These are phyloP conservation scores for Nothobranchius furzeri DNA, from an alignment of 2,113 vertebrate genomes.

Conservation along the genomic window DNA sequence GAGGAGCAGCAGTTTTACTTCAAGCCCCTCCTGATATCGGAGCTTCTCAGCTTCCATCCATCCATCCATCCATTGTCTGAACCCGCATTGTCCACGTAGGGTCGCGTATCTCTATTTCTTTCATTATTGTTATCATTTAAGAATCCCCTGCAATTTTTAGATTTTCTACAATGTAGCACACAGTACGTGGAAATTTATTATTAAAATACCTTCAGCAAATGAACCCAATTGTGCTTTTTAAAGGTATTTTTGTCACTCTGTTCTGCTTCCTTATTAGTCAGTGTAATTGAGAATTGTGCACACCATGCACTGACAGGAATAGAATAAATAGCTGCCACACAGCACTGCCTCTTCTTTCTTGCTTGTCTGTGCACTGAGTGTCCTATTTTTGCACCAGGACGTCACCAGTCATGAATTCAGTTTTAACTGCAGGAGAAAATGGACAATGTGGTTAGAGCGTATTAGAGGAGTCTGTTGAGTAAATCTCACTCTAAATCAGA, in stretches of 20 bases:
- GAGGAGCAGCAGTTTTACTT: too few species aligned
- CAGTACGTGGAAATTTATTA: too few species aligned
- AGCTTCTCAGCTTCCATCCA: too few species aligned
- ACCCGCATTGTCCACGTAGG: too few species aligned
- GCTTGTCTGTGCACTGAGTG: not conserved
- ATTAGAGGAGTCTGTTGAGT: not conserved
- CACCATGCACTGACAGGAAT: not conserved
- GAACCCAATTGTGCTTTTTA: not conserved
- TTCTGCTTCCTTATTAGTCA: not conserved
- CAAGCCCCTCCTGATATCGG: too few species aligned
- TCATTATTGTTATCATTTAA: too few species aligned
- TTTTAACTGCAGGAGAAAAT: not conserved
- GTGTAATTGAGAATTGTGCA: not conserved
- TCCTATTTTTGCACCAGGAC: not conserved
- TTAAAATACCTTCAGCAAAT: not conserved
- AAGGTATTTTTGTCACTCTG: not conserved
- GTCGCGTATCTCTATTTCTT: too few species aligned
- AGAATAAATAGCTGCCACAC: not conserved
- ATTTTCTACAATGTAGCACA: too few species aligned
- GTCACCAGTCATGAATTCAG: not conserved
- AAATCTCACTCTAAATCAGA: not conserved
- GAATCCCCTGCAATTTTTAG: too few species aligned
- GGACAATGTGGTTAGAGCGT: not conserved
- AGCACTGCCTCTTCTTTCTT: not conserved
- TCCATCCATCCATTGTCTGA: too few species aligned